A percentile compares a stretch with the other conserved stretches of the same genome.
Conservation (phyloP, 2,113 vertebrate genomes). For the Strix aluco region DNA sequence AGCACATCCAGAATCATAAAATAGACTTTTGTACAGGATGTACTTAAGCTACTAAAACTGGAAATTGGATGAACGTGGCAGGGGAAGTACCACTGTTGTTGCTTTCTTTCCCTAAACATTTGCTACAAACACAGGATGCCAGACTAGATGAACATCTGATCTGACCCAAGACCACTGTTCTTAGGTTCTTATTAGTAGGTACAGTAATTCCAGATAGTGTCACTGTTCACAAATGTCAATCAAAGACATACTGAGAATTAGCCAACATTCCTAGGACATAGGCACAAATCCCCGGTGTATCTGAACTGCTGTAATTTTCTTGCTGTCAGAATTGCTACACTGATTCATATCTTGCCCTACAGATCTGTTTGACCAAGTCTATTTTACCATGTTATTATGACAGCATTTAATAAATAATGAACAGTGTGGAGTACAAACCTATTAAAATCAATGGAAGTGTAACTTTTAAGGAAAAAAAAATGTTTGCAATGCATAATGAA, state of each 20-base stretch:
- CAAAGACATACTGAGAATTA: background rate
- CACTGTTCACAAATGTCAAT: background rate
- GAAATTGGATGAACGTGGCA: background rate
- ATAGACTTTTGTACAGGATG: background rate
- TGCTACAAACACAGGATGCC: background rate
- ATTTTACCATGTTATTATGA: background rate
- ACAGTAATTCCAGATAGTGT: background rate
- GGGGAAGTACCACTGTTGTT: background rate
- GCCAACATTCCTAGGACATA: background rate
- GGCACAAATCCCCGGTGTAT: background rate
- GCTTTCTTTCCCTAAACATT: background rate
- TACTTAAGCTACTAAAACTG: background rate
- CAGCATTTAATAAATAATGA: background rate
- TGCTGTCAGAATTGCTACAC: background rate
- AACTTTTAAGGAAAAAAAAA: background rate
- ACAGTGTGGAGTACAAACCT: accelerated
- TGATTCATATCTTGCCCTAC: background rate
- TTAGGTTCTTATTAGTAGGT: background rate
- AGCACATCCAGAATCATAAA: background rate
- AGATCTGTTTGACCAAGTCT: background rate
- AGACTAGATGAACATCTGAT: background rate
- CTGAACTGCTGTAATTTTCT: background rate
- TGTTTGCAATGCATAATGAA: background rate
- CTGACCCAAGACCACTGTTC: background rate
- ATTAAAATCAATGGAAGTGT: background rate